Conservation (phyloP, 2,888 invertebrate genomes). For the Micoletzkya japonica region DNA sequence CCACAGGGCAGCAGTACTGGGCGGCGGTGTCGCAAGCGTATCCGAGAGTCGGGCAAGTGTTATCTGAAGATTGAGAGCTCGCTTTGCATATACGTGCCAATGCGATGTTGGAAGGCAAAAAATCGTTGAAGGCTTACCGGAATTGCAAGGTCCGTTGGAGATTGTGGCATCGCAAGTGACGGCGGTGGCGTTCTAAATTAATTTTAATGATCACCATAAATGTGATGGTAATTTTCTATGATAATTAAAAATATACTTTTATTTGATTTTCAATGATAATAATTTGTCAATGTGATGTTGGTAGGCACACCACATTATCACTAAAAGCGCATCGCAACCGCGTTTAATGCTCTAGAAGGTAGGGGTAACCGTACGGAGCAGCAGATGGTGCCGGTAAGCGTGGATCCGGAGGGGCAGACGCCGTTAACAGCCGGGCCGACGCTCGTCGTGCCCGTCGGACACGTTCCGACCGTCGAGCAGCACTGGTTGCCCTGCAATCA, state of each 20-base stretch:
- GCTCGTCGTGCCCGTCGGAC: not conserved
- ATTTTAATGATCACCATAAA: too few species aligned
- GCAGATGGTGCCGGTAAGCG: conserved; percentile 57
- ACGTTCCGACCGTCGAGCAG: conserved; percentile 44
- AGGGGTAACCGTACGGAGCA: conserved; percentile 45
- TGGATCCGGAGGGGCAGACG: conserved; percentile 54
- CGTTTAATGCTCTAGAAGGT: too few species aligned
- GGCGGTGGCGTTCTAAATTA: not conserved
- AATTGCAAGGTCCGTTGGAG: conserved; percentile 34
- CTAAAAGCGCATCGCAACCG: conserved; percentile 15
- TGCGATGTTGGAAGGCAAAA: not conserved
- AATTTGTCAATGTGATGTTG: too few species aligned
- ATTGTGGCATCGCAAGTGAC: conserved; percentile 32
- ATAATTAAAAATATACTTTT: too few species aligned
- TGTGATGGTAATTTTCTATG: too few species aligned
- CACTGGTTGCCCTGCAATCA: conserved; percentile 45
- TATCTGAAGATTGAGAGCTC: conserved; percentile 10
- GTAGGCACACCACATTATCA: too few species aligned
- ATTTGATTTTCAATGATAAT: too few species aligned
- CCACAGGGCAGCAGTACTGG: conserved; percentile 48
- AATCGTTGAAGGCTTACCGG: not conserved
- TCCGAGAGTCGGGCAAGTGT: conserved; percentile 35
- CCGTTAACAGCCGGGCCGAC: conserved; percentile 33
- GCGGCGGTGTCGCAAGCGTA: conserved; percentile 47
- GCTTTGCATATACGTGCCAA: not conserved